A percentile compares a stretch with the other conserved stretches of the same genome.
Evolutionary conservation across 2,888 invertebrate genomes (phyloP).

Genomic region (Altica lythri): DNA sequence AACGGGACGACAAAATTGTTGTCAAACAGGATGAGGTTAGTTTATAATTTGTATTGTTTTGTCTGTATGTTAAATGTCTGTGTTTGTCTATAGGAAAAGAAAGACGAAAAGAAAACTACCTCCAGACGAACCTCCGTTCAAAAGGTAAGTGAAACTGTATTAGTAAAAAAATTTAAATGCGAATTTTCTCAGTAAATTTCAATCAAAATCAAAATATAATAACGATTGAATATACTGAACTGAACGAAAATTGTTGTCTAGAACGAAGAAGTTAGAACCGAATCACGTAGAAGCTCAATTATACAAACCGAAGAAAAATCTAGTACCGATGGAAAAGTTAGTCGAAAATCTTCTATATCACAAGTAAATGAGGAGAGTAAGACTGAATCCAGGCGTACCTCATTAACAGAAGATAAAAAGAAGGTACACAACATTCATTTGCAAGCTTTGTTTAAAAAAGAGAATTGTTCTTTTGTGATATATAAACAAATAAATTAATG

Average conservation of each 20-base stretch:
- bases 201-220: neutral
- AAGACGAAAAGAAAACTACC: constrained; percentile 62
- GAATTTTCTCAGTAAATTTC: too few relatives aligned
- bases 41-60: constrained; percentile 35
- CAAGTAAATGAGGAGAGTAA: constrained; percentile 57
- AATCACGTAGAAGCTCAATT: constrained; percentile 54
- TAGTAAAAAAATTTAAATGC: neutral
- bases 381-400: constrained; percentile 59
- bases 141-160: constrained; percentile 46
- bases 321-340: constrained; percentile 53
- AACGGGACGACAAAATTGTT: constrained; percentile 52
- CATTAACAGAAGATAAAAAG: constrained; percentile 56
- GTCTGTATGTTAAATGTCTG: constrained; percentile 33
- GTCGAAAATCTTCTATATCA: constrained; percentile 54
- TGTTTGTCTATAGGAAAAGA: constrained; percentile 57
- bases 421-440: constrained; percentile 49
- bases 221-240: neutral
- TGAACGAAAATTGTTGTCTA: constrained; percentile 20
- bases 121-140: constrained; percentile 54
- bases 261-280: constrained; percentile 53
- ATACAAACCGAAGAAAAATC: constrained; percentile 54
- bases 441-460: too few relatives aligned
- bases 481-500: too few relatives aligned
- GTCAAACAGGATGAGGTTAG: constrained; percentile 50
- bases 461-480: too few relatives aligned